These are phyloP conservation scores for Periplaneta americana DNA, from an alignment of 1,140 invertebrate genomes.

Conservation along the genomic window DNA sequence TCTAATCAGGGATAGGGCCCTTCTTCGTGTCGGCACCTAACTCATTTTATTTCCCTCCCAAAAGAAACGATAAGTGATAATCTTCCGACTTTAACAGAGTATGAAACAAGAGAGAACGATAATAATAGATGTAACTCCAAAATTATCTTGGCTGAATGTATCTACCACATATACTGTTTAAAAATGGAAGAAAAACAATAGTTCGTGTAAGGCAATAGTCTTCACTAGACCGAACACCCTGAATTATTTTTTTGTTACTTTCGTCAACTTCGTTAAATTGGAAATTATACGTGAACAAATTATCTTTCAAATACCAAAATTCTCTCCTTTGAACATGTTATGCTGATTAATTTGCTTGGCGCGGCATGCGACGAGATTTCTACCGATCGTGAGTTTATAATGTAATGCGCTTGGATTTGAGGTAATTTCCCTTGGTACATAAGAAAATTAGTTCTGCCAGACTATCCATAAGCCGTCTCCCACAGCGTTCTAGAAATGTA, in stretches of 20 bases:
- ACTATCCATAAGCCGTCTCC: not conserved
- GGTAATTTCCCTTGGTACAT: not conserved
- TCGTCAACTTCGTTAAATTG: not conserved
- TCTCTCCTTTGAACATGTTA: not conserved
- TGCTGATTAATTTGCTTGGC: not conserved
- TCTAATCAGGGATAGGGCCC: no score
- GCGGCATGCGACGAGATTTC: not conserved
- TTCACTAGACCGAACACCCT: no score
- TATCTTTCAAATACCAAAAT: not conserved
- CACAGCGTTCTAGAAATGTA: not conserved
- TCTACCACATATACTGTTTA: no score
- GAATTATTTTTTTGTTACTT: not conserved
- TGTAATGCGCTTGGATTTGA: not conserved
- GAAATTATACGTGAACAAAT: not conserved
- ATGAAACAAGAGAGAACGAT: no score
- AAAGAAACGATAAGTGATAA: no score
- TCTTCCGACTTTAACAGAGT: no score
- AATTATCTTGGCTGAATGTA: no score
- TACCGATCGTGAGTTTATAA: not conserved
- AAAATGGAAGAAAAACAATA: no score
- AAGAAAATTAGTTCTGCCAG: not conserved
- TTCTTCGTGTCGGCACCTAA: no score
- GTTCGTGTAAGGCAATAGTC: no score
- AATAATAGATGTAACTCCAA: no score
- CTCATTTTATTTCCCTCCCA: no score